phyloP scores from a whole-genome alignment of 1,140 invertebrate species.

The Panagrolaimus sp. region DNA sequence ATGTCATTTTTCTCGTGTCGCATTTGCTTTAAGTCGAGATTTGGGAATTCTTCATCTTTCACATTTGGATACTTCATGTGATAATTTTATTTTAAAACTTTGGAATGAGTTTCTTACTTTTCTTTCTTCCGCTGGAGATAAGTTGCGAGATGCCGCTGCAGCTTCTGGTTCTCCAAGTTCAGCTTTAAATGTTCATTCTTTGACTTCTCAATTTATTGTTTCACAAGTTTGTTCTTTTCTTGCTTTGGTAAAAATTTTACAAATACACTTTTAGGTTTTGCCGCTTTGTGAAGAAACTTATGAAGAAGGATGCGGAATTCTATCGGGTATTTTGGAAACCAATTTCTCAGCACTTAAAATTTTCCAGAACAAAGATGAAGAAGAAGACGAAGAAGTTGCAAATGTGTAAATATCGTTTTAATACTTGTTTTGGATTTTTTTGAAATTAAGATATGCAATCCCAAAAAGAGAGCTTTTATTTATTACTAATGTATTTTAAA shows the following conservation, averaged over 20 bases:
- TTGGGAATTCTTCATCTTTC: slow-evolving; percentile 18
- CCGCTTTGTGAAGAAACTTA: slow-evolving; percentile 41
- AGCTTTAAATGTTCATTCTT: slow-evolving; percentile 28
- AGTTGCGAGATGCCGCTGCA: slow-evolving; percentile 65
- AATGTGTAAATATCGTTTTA: slow-evolving; percentile 43
- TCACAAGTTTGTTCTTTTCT: slow-evolving; percentile 26
- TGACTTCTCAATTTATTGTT: slow-evolving; percentile 41
- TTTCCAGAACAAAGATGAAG: not conserved
- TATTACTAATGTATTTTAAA: too few species aligned
- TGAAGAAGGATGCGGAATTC: slow-evolving; percentile 18
- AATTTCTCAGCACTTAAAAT: slow-evolving; percentile 27
- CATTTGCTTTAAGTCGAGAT: slow-evolving; percentile 33
- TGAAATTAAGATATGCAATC: too few species aligned
- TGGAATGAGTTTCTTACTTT: slow-evolving; percentile 35
- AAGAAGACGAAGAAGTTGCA: slow-evolving; percentile 30
- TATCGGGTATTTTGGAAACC: slow-evolving; percentile 21
- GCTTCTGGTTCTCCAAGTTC: not conserved
- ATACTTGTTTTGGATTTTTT: not conserved
- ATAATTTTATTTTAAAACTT: slow-evolving; percentile 32
- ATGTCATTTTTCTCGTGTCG: slow-evolving; percentile 41
- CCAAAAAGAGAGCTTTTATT: too few species aligned
- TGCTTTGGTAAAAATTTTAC: not conserved
- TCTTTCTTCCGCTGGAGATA: slow-evolving; percentile 21
- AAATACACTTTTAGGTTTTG: slow-evolving; percentile 3
- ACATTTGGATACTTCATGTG: slow-evolving; percentile 34